A percentile compares a stretch with the other conserved stretches of the same genome.
Evolutionary conservation across 2,888 invertebrate species (phyloP).

Genomic region (Nemapogon koenigi): DNA sequence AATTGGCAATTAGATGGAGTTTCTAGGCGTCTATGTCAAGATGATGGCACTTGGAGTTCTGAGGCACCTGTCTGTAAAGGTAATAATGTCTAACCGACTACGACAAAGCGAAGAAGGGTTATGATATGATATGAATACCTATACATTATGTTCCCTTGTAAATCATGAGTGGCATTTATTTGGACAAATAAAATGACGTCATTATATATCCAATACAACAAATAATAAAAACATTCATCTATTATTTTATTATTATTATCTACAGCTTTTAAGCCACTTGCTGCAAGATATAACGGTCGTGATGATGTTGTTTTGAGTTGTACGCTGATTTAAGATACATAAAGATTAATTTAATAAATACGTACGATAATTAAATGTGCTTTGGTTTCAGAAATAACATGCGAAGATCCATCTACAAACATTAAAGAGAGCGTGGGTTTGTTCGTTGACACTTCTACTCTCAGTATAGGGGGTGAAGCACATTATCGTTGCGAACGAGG

Average conservation of each 20-base stretch:
- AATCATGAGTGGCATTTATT: too few relatives aligned
- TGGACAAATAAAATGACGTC: too few relatives aligned
- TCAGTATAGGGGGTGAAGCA: constrained; percentile 80
- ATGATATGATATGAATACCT: too few relatives aligned
- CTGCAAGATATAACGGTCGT: background rate
- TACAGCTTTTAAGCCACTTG: background rate
- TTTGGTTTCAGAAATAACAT: constrained; percentile 72
- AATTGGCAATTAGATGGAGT: constrained; percentile 86
- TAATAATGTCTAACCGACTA: too few relatives aligned
- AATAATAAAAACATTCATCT: too few relatives aligned
- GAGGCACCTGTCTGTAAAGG: constrained; percentile 82
- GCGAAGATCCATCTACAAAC: constrained; percentile 70
- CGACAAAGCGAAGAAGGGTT: too few relatives aligned
- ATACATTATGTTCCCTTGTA: too few relatives aligned
- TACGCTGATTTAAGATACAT: background rate
- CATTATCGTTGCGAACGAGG: constrained; percentile 86
- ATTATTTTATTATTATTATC: background rate
- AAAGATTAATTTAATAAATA: background rate
- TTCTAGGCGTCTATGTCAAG: constrained; percentile 81
- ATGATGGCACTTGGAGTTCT: constrained; percentile 91
- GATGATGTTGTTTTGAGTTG: background rate
- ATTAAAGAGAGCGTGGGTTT: constrained; percentile 59
- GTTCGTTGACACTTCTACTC: constrained; percentile 66
- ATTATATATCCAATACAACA: too few relatives aligned
- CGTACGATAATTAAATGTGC: background rate